Conservation (phyloP, 2,113 vertebrate genomes). For the Misgurnus mizolepis region DNA sequence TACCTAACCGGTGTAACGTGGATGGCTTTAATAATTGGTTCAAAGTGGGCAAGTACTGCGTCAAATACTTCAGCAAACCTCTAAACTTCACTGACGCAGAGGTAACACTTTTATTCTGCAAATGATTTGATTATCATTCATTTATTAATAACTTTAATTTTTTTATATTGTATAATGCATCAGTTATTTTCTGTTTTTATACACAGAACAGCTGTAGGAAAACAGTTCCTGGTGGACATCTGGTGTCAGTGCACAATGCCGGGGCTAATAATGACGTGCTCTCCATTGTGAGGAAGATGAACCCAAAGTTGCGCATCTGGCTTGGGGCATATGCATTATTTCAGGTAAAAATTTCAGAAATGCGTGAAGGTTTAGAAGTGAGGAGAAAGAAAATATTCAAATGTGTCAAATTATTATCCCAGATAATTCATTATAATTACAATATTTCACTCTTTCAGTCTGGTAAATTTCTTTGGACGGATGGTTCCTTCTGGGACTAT, state of each 20-base stretch:
- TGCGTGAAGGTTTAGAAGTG: background rate
- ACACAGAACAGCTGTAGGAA: background rate
- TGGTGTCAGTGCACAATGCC: background rate
- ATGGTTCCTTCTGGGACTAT: constrained; percentile 10
- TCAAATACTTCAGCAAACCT: too few species aligned
- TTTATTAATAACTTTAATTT: too few species aligned
- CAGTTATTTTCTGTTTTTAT: background rate
- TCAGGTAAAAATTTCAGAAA: background rate
- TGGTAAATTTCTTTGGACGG: background rate
- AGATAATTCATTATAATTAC: too few species aligned
- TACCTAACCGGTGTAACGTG: too few species aligned
- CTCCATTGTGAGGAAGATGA: background rate
- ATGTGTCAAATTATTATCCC: background rate
- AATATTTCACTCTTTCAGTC: background rate
- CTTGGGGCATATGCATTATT: constrained; percentile 15
- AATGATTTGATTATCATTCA: too few species aligned
- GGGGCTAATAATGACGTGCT: background rate
- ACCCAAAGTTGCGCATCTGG: constrained; percentile 5
- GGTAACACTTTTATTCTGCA: too few species aligned
- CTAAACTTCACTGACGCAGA: too few species aligned
- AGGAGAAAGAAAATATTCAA: too few species aligned
- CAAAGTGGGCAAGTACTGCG: too few species aligned
- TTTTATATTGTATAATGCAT: too few species aligned
- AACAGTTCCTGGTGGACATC: constrained; percentile 3
- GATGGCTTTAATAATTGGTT: too few species aligned